Evolutionary conservation across 1,140 invertebrate species (phyloP).

Genomic region (Drosophila ogumai): DNA sequence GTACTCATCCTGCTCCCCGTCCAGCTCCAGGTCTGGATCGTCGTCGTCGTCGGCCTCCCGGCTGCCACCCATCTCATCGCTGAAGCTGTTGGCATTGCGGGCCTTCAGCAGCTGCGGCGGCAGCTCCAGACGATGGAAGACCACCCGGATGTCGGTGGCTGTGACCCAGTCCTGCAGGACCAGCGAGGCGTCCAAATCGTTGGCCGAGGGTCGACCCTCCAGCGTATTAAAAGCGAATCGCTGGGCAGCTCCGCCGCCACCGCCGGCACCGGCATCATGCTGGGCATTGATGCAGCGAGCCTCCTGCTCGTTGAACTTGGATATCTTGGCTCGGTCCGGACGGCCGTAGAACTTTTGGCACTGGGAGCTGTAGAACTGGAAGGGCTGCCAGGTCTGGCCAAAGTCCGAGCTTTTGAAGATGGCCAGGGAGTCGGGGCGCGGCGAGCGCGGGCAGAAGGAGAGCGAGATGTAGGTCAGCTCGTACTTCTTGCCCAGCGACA

Average conservation of each 20-base stretch:
- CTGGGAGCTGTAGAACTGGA: conserved; percentile 97
- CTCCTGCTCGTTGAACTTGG: conserved; percentile 97
- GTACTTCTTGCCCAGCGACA: conserved; percentile 98
- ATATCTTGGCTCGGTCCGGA: conserved; percentile 93
- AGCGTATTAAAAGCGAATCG: conserved; percentile 98
- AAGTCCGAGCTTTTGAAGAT: conserved; percentile 98
- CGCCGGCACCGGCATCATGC: conserved; percentile 87
- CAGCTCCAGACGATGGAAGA: conserved; percentile 95
- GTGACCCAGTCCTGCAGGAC: conserved; percentile 99
- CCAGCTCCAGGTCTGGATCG: conserved; percentile 73
- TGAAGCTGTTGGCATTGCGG: conserved; percentile 83
- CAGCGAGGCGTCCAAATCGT: conserved; percentile 97
- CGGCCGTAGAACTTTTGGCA: conserved; percentile 94
- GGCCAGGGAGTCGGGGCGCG: conserved; percentile 97
- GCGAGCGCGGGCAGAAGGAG: conserved; percentile 95
- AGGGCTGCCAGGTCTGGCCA: conserved; percentile 97
- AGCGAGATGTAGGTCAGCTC: conserved; percentile 98
- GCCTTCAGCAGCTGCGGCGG: conserved; percentile 84
- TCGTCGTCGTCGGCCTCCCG: conserved; percentile 76
- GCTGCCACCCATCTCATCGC: conserved; percentile 76
- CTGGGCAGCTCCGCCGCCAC: conserved; percentile 87
- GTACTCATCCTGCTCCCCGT: conserved; percentile 71
- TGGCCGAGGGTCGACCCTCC: conserved; percentile 96
- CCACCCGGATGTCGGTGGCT: conserved; percentile 97
- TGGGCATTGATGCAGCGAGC: conserved; percentile 96